Evolutionary conservation across 2,113 vertebrate genomes (phyloP).

Genomic region (Leucopsar rothschildi): DNA sequence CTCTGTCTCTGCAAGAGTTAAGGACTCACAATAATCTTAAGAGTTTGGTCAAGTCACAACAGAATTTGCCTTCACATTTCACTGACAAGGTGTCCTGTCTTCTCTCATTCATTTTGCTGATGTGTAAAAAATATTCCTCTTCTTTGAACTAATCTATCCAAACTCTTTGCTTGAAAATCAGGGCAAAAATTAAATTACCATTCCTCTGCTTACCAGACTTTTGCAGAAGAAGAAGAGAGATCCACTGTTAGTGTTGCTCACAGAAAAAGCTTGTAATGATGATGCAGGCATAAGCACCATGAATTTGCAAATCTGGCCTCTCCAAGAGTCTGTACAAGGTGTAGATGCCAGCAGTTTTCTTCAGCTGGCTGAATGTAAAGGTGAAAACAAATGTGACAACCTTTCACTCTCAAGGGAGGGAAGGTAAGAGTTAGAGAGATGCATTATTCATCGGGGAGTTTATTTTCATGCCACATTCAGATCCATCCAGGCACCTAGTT

Average conservation of each 20-base stretch:
- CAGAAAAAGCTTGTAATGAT: background rate
- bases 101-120: background rate
- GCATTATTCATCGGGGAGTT: background rate
- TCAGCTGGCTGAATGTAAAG: background rate
- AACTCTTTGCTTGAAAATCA: background rate
- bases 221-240: background rate
- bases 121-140: background rate
- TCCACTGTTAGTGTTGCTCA: background rate
- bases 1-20: background rate
- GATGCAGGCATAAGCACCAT: background rate
- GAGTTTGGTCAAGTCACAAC: background rate
- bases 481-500: background rate
- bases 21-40: background rate
- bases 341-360: background rate
- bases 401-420: background rate
- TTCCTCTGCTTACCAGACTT: background rate
- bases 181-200: background rate
- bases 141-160: background rate
- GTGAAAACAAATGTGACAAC: slow-evolving; percentile 13
- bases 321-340: background rate
- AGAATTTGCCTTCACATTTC: background rate
- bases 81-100: background rate
- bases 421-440: background rate
- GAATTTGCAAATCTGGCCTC: slow-evolving; percentile 3
- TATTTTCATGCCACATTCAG: background rate